Conservation (phyloP, 2,113 vertebrate genomes). For the Takifugu bimaculatus region DNA sequence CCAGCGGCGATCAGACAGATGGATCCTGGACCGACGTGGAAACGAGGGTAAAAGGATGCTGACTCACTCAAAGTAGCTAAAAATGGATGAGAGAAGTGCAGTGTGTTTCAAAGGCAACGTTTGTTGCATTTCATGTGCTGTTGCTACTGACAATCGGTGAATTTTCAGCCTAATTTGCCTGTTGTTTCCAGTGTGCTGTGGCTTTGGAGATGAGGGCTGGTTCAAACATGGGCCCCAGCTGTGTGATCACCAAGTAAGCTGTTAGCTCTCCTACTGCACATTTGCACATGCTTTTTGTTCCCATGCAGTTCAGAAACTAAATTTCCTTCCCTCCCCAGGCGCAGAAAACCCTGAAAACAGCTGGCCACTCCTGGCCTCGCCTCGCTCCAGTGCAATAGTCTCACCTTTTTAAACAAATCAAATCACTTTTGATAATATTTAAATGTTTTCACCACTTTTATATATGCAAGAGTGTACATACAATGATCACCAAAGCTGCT, state of each 20-base stretch:
- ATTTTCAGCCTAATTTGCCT: background rate
- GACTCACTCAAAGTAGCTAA: background rate
- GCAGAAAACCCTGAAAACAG: conserved; percentile 85
- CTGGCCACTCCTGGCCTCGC: conserved; percentile 2
- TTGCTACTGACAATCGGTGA: background rate
- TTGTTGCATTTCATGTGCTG: background rate
- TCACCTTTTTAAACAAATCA: conserved; percentile 22
- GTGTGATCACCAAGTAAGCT: conserved; percentile 87
- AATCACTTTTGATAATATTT: conserved; percentile 50
- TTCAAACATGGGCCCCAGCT: conserved; percentile 84
- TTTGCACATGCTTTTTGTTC: background rate
- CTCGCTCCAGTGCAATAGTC: conserved; percentile 68
- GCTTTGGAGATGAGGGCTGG: conserved; percentile 92
- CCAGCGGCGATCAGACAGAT: conserved; percentile 61
- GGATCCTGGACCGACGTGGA: conserved; percentile 90
- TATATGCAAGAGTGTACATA: conserved; percentile 45
- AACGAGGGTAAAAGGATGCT: conserved; percentile 79
- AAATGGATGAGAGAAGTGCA: background rate
- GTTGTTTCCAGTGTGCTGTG: conserved; percentile 81
- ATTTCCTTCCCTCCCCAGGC: conserved; percentile 59
- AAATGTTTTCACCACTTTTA: conserved; percentile 40
- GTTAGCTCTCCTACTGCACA: background rate
- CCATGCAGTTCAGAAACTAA: background rate
- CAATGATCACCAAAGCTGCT: conserved; percentile 54
- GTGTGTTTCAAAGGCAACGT: background rate